Base-by-base conservation (phyloP, 2,888 invertebrate genomes). In the Nymphalis polychloros region DNA sequence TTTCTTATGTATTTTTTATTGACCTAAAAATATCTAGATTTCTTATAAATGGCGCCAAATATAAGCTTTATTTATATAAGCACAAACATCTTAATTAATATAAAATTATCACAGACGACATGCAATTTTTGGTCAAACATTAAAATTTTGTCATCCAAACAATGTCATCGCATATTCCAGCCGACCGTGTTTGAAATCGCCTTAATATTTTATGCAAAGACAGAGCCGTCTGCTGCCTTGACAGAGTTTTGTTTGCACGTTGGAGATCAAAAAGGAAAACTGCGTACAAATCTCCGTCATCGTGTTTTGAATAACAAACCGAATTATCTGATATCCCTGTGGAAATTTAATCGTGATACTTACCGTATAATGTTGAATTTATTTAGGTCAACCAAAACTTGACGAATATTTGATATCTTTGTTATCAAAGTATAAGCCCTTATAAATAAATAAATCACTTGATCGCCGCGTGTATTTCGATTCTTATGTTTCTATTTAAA, bases 251-350 rank as follows among this genome's bases (percentile, higher is more conserved):
- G 85, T 86, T 90, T 88, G 86, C 83, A 80, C 82, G 77, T 82
- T 81, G 87, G 85, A 89, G 89, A 90, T 90, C 90, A 90, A 88
- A 88, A 90, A 86, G 87, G 87, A 89, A 41, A 90, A 90, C 90
- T 89, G 90, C 81, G 87, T 84, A 84, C 84, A 87, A 90, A 90
- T 89, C 89, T 89, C 79, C 77, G 66, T 72, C 77, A 77, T 78
- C 86, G 85, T 85, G 88, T 84, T 81, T 84, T 81, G 90, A 88
- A 90, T 90, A 89, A 86, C 86, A 87, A 89, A 88, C 84, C 84
- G 85, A 89, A 89, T 87, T 86, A 82, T 85, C 84, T 79, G 70
- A 73, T 75, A 77, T 63, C 81, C 82, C 48, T 48, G 27, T 62
- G 63, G 57, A 65, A 68, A 68, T 63, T 64, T 65, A 68, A 68